These are phyloP conservation scores for Caenorhabditis sp. DNA, from an alignment of 2,888 invertebrate species.

Conservation along the genomic window DNA sequence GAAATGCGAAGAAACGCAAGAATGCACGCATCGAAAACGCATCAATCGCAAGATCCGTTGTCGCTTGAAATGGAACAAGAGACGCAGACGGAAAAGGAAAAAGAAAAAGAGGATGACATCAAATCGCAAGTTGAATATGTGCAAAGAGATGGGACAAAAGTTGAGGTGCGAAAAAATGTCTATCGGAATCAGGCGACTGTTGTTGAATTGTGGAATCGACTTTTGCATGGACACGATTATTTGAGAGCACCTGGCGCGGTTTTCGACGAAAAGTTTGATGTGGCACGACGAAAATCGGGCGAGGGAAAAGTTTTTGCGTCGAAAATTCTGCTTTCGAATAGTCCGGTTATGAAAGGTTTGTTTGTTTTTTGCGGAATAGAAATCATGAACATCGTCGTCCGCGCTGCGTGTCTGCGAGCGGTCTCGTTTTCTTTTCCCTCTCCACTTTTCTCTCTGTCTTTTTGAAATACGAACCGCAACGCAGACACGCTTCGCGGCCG, in stretches of 20 bases:
- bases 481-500: no score
- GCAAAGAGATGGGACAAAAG: conserved; percentile 9
- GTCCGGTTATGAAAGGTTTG: neutral
- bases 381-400: neutral
- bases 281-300: conserved; percentile 9
- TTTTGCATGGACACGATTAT: conserved; percentile 30
- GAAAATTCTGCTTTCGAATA: conserved; percentile 17
- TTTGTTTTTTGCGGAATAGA: neutral
- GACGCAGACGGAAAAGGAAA: conserved; percentile 1
- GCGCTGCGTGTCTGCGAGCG: no score
- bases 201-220: conserved; percentile 25
- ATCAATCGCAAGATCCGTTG: neutral
- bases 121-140: neutral
- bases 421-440: no score
- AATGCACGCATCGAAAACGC: conserved; percentile 31
- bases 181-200: conserved; percentile 12
- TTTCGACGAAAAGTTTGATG: conserved; percentile 27
- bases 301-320: conserved; percentile 10
- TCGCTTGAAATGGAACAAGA: conserved; percentile 5
- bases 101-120: neutral
- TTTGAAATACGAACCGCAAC: no score
- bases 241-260: conserved; percentile 32
- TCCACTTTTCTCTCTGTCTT: no score
- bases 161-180: conserved; percentile 13
- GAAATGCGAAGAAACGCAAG: conserved; percentile 23